A percentile compares a stretch with the other conserved stretches of the same genome.
phyloP scores from a whole-genome alignment of 1,140 invertebrate genomes.

The Penaeus chinensis region DNA sequence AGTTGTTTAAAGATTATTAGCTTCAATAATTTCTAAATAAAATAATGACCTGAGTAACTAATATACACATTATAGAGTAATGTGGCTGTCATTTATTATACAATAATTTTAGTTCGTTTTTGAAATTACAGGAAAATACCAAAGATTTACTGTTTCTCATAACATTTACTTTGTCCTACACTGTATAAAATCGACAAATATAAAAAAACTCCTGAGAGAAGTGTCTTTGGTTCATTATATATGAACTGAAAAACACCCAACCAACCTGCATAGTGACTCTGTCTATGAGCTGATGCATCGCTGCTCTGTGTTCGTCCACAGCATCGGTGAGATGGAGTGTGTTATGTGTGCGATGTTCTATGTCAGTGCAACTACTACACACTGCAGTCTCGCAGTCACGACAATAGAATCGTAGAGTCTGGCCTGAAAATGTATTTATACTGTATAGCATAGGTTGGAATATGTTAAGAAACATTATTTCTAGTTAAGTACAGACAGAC shows the following conservation, averaged over 20 bases:
- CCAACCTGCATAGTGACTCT: conserved; percentile 68
- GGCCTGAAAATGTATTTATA: conserved; percentile 63
- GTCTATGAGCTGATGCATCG: conserved; percentile 68
- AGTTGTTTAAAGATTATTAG: conserved; percentile 4
- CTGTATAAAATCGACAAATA: too few species aligned
- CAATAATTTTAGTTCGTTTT: too few species aligned
- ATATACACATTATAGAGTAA: too few species aligned
- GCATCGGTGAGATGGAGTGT: conserved; percentile 70
- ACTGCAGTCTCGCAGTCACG: conserved; percentile 73
- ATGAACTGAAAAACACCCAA: not conserved
- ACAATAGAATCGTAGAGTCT: conserved; percentile 72
- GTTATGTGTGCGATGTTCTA: conserved; percentile 71
- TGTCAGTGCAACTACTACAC: conserved; percentile 72
- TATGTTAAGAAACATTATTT: not conserved
- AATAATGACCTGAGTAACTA: too few species aligned
- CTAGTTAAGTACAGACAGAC: too few species aligned
- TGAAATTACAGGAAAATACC: too few species aligned
- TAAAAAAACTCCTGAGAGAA: too few species aligned
- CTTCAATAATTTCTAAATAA: too few species aligned
- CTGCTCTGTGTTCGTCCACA: conserved; percentile 69
- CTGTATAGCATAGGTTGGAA: not conserved
- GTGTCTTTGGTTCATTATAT: not conserved
- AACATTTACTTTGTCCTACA: too few species aligned
- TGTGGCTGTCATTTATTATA: too few species aligned
- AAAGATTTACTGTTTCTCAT: too few species aligned